phyloP scores from a whole-genome alignment of 2,113 vertebrate genomes.

The Entelurus aequoreus region DNA sequence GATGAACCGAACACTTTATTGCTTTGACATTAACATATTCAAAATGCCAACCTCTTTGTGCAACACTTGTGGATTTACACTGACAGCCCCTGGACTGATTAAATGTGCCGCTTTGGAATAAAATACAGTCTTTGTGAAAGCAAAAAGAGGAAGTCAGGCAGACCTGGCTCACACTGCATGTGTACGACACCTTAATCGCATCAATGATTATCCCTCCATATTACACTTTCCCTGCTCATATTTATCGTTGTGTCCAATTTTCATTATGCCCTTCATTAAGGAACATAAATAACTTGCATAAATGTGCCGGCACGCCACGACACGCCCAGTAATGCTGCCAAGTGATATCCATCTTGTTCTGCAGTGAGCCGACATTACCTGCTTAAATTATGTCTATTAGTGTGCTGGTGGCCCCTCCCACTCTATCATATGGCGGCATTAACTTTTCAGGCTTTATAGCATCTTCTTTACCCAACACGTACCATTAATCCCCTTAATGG shows the following conservation, averaged over 20 bases:
- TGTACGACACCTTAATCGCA: constrained; percentile 71
- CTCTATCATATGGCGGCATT: constrained; percentile 72
- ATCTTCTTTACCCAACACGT: constrained; percentile 76
- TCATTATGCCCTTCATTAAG: constrained; percentile 79
- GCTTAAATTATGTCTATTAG: constrained; percentile 74
- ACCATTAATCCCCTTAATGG: constrained; percentile 74
- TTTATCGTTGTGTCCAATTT: constrained; percentile 80
- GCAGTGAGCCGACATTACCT: constrained; percentile 70
- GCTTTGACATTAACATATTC: constrained; percentile 58
- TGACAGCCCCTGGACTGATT: constrained; percentile 42
- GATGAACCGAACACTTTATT: constrained; percentile 44
- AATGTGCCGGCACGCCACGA: constrained; percentile 66
- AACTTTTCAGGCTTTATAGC: constrained; percentile 75
- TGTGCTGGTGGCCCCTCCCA: constrained; percentile 52
- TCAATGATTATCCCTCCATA: constrained; percentile 69
- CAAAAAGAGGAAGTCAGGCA: constrained; percentile 43
- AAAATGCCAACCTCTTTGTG: constrained; percentile 47
- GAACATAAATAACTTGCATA: constrained; percentile 75
- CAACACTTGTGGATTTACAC: constrained; percentile 49
- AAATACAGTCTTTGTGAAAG: constrained; percentile 53
- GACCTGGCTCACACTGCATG: constrained; percentile 51
- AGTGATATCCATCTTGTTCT: constrained; percentile 71
- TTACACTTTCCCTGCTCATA: constrained; percentile 65
- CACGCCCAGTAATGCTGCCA: constrained; percentile 69
- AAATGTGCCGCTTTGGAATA: constrained; percentile 56